phyloP scores from a whole-genome alignment of 1,140 invertebrate species.

The Drosophila bocki region DNA sequence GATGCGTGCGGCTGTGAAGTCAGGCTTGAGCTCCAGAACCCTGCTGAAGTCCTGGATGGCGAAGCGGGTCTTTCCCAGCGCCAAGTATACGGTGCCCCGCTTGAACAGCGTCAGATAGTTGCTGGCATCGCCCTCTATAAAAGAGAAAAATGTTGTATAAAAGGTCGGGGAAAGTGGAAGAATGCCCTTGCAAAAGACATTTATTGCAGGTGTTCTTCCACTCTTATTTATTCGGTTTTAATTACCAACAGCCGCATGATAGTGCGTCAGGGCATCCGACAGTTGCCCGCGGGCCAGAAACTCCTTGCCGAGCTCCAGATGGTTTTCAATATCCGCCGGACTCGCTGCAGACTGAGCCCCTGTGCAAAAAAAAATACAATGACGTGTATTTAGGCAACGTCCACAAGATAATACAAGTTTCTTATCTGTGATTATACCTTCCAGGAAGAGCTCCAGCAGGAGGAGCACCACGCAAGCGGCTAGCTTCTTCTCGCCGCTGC shows the following conservation, averaged over 20 bases:
- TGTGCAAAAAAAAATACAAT: constrained; percentile 28
- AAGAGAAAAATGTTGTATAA: background rate
- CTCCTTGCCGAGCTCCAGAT: constrained; percentile 96
- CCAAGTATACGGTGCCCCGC: constrained; percentile 98
- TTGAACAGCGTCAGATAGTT: constrained; percentile 98
- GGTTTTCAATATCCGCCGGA: constrained; percentile 94
- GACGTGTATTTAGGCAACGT: constrained; percentile 43
- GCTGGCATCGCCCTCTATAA: constrained; percentile 96
- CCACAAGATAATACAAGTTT: constrained; percentile 6
- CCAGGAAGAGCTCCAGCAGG: constrained; percentile 78
- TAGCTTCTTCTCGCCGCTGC: constrained; percentile 73
- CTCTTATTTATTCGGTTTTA: background rate
- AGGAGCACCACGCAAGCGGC: constrained; percentile 76
- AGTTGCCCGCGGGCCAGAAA: constrained; percentile 96
- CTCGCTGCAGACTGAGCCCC: constrained; percentile 88
- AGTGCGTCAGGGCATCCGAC: constrained; percentile 98
- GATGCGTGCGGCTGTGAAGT: constrained; percentile 95
- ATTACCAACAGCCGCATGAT: constrained; percentile 98
- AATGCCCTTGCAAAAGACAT: background rate
- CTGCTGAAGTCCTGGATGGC: constrained; percentile 96
- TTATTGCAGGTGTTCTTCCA: background rate
- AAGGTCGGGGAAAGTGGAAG: background rate
- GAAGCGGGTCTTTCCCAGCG: constrained; percentile 97
- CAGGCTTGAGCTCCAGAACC: constrained; percentile 96
- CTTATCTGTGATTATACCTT: constrained; percentile 58